Conservation (phyloP, 2,888 invertebrate species). For the Lysandra bellargus region DNA sequence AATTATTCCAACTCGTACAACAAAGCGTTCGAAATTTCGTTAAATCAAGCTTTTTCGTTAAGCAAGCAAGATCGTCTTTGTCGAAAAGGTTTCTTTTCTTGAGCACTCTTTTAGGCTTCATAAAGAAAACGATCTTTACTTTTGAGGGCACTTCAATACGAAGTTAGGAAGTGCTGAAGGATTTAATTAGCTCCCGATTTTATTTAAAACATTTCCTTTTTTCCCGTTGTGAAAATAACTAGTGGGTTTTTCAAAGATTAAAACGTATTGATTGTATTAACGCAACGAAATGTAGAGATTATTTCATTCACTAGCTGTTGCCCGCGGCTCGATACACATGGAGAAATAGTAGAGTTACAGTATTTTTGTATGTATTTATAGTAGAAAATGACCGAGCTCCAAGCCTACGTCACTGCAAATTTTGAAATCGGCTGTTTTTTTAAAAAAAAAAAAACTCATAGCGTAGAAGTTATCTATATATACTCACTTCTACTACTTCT, state of each 20-base stretch:
- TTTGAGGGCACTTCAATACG: conserved; percentile 11
- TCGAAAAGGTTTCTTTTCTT: conserved; percentile 16
- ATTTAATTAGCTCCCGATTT: conserved; percentile 23
- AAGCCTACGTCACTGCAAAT: no score
- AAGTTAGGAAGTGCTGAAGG: conserved; percentile 10
- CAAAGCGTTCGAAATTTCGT: neutral
- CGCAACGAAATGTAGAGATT: neutral
- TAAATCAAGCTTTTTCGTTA: conserved; percentile 13
- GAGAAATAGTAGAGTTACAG: no score
- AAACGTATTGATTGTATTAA: neutral
- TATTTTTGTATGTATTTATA: no score
- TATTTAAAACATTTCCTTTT: conserved; percentile 4
- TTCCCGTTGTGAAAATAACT: neutral
- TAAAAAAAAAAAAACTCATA: no score
- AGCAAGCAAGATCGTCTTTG: neutral
- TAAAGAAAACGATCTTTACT: conserved; percentile 27
- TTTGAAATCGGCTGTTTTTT: no score
- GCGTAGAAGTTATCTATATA: no score
- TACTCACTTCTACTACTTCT: no score
- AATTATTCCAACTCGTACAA: neutral
- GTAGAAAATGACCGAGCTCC: no score
- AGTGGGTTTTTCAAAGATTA: neutral
- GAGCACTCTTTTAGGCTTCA: conserved; percentile 10
- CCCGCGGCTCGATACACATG: no score
- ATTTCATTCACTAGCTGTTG: neutral